Conservation (phyloP, 2,888 invertebrate genomes). For the Anticlea derivata region DNA sequence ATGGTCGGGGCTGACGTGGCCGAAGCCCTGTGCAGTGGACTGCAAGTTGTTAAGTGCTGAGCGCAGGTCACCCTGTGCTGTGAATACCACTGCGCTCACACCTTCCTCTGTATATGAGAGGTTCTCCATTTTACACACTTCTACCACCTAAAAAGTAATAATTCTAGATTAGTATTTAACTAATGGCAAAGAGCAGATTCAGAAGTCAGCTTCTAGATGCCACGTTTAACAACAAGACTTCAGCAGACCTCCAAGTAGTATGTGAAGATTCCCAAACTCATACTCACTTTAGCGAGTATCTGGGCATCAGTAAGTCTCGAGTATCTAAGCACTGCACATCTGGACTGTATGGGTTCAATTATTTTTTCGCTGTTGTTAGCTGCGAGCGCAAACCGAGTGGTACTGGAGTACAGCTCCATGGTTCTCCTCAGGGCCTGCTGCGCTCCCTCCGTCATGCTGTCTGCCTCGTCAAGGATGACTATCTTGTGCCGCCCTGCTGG, state of each 20-base stretch:
- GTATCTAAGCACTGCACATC: constrained; percentile 98
- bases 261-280: not conserved
- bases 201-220: too few relatives aligned
- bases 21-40: constrained; percentile 92
- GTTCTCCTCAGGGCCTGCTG: constrained; percentile 98
- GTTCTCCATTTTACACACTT: constrained; percentile 71
- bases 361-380: constrained; percentile 99
- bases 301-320: constrained; percentile 95
- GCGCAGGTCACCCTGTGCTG: constrained; percentile 99
- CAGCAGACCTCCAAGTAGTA: too few relatives aligned
- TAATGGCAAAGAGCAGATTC: too few relatives aligned
- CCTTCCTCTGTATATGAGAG: constrained; percentile 95
- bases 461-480: constrained; percentile 98
- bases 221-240: too few relatives aligned
- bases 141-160: constrained; percentile 54
- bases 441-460: constrained; percentile 99
- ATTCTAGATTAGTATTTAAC: too few relatives aligned
- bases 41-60: constrained; percentile 99
- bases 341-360: constrained; percentile 99
- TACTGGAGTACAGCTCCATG: constrained; percentile 99
- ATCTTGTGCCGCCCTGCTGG: constrained; percentile 96
- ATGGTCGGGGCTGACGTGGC: constrained; percentile 94
- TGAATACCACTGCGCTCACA: constrained; percentile 97
- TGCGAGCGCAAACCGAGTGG: constrained; percentile 98
- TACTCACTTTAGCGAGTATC: constrained; percentile 89